phyloP scores from a whole-genome alignment of 1,140 invertebrate species.

The Goniozus legneri region DNA sequence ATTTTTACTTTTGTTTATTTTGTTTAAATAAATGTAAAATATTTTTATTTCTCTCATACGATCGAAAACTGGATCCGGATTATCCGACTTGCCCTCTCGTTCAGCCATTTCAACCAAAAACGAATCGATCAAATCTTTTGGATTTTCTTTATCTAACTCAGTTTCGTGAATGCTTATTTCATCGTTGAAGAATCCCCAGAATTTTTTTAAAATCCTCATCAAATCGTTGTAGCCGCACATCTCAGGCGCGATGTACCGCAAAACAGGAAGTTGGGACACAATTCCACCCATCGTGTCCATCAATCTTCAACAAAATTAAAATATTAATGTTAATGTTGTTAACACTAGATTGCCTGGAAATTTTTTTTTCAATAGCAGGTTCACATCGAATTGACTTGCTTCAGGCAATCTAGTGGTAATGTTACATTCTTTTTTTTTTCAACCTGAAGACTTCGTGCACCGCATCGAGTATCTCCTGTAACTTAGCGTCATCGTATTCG shows the following conservation, averaged over 20 bases:
- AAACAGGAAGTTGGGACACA: conserved; percentile 63
- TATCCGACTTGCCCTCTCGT: not conserved
- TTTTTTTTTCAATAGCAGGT: no score
- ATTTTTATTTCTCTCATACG: conserved; percentile 17
- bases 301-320: conserved; percentile 31
- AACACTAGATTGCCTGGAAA: no score
- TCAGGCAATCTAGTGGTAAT: no score
- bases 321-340: not conserved
- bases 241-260: conserved; percentile 61
- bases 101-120: conserved; percentile 59
- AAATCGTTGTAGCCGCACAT: conserved; percentile 59
- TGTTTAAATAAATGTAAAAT: conserved; percentile 3
- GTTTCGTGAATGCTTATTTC: conserved; percentile 57
- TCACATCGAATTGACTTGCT: no score
- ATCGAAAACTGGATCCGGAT: conserved; percentile 32
- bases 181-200: conserved; percentile 51
- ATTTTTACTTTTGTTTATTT: conserved; percentile 1
- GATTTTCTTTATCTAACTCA: conserved; percentile 47
- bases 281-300: conserved; percentile 66
- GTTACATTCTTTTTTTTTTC: no score
- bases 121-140: conserved; percentile 68
- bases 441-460: conserved; percentile 59
- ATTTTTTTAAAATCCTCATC: conserved; percentile 37
- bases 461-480: conserved; percentile 53
- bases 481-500: conserved; percentile 54